Evolutionary conservation across 2,113 vertebrate genomes (phyloP), one percentile per base, ranked within the genome.

Genomic region (Tor tambroides): DNA sequence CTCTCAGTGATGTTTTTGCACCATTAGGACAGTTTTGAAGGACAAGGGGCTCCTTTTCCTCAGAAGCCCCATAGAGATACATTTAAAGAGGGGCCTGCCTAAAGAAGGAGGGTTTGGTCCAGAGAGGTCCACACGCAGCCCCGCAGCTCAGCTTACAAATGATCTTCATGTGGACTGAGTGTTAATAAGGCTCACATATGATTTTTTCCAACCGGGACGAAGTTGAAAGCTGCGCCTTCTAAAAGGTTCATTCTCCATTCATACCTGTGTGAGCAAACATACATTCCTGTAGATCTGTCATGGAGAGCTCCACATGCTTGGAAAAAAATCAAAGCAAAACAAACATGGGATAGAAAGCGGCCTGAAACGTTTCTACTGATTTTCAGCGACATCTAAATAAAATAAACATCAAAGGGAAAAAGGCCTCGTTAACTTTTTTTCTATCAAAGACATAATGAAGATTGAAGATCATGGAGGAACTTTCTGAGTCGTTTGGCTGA

Each of bases 161-260:
- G 41, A 84, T 83, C 85, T 86, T 88, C 67, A 84, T 75, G 80
- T 67, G 80, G 85, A 77, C 67, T 72, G 23, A 23, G 63, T 80
- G 86, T 90, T 89, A 90, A 89, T 86, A 89, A 82, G 79, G 75
- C 56, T 59, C 74, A 59, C 65, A 38, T 89, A 80, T 91, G 85
- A 85, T 89, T 91, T 89, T 91, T 91, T 88, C 91, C 88, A 89
- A 83, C 80, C 59, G 84, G 86, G 69, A 84, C 23, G 17, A 87
- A 75, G 83, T 89, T 88, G 78, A 91, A 90, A 89, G 90, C 84
- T 19, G 63, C 23, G 12, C 51, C 17, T 83, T 89, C 72, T 88
- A 92, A 90, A 89, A 87, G 89, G 19, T 71, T 83, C 87, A 88
- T 92, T 92, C 89, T 92, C 86, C 79, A 90, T 92, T 92, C 89